Evolutionary conservation across 2,888 invertebrate genomes (phyloP).

Genomic region (Andrena minutula): DNA sequence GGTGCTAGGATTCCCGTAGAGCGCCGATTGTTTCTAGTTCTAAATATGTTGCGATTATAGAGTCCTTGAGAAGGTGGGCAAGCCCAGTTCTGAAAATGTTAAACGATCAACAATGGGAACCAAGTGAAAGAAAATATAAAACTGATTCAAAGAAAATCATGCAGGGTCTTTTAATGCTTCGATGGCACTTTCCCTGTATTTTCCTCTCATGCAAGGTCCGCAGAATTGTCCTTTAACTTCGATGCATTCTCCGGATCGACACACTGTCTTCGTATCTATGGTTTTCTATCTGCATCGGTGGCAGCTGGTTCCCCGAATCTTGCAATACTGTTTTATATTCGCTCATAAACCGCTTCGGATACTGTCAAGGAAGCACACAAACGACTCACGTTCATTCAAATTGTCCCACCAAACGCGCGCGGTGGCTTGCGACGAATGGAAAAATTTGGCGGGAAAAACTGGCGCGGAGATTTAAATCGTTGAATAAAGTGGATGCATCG

Average conservation of each 20-base stretch:
- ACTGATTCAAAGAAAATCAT: slow-evolving; percentile 55
- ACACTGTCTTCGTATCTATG: slow-evolving; percentile 87
- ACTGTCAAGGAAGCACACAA: not conserved
- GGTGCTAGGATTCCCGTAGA: slow-evolving; percentile 85
- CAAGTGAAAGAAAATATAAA: slow-evolving; percentile 75
- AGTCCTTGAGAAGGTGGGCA: slow-evolving; percentile 87
- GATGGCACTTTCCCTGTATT: slow-evolving; percentile 87
- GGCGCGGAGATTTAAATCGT: not conserved
- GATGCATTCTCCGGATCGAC: slow-evolving; percentile 86
- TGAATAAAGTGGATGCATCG: not conserved
- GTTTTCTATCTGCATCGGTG: slow-evolving; percentile 89
- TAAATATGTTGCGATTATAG: slow-evolving; percentile 88
- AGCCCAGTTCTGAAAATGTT: slow-evolving; percentile 81
- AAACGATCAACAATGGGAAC: not conserved
- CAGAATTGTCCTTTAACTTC: slow-evolving; percentile 88
- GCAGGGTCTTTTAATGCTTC: slow-evolving; percentile 86
- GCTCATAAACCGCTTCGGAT: not conserved
- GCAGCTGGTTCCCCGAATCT: slow-evolving; percentile 85
- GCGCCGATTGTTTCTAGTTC: slow-evolving; percentile 85
- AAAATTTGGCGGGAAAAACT: slow-evolving; percentile 51
- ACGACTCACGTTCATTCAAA: not conserved
- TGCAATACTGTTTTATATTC: slow-evolving; percentile 76
- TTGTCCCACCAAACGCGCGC: not conserved
- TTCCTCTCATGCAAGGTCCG: slow-evolving; percentile 86
- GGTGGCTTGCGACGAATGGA: not conserved